Conservation (phyloP, 1,140 invertebrate genomes). For the Apis dorsata region DNA sequence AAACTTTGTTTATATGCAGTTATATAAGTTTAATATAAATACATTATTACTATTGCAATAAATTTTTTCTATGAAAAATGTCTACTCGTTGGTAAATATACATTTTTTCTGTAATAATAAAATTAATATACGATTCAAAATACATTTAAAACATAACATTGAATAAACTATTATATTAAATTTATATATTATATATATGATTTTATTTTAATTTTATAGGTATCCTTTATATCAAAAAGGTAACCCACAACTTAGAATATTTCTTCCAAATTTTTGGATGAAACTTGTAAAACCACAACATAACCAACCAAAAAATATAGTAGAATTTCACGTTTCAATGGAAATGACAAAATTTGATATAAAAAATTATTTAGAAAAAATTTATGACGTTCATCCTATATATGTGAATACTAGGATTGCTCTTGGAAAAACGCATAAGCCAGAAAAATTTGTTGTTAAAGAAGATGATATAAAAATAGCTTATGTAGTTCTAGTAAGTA, state of each 20-base stretch:
- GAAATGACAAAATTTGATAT: conserved; percentile 92
- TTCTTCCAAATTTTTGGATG: conserved; percentile 97
- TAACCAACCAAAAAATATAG: conserved; percentile 86
- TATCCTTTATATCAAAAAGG: conserved; percentile 94
- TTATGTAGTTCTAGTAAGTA: conserved; percentile 89
- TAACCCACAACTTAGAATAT: conserved; percentile 93
- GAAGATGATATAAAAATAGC: conserved; percentile 92
- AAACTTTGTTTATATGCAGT: background rate
- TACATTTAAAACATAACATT: background rate
- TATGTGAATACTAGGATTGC: conserved; percentile 87
- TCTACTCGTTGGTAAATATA: conserved; percentile 56
- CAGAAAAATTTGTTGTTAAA: conserved; percentile 85
- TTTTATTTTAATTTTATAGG: conserved; percentile 75
- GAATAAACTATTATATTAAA: conserved; percentile 3
- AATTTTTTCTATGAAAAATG: conserved; percentile 34
- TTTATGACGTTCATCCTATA: conserved; percentile 91
- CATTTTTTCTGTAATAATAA: background rate
- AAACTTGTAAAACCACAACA: conserved; percentile 87
- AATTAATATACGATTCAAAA: background rate
- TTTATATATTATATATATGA: background rate
- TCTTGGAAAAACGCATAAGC: conserved; percentile 82
- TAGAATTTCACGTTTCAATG: conserved; percentile 92
- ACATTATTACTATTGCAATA: background rate
- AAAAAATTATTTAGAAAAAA: conserved; percentile 96
- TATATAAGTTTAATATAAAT: background rate